These are phyloP conservation scores for Lytechinus pictus DNA, from an alignment of 35 echinoderm and acorn worm species.

Conservation along the genomic window DNA sequence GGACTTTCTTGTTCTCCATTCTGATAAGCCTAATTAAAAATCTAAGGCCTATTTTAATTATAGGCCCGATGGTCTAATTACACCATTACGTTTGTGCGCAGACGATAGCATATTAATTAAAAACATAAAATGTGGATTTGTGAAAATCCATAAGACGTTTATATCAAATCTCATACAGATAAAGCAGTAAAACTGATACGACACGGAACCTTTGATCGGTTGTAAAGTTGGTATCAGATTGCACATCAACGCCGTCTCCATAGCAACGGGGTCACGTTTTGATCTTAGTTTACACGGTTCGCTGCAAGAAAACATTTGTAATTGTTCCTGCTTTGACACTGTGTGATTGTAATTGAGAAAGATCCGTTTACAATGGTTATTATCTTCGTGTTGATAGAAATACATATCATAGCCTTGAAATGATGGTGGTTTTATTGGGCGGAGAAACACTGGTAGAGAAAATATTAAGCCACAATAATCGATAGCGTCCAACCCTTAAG, in stretches of 20 bases:
- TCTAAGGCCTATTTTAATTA: too few species aligned
- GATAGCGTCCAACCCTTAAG: neutral
- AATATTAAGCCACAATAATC: neutral
- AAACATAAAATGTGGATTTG: too few species aligned
- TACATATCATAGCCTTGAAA: neutral
- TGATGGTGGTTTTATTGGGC: neutral
- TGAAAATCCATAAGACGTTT: too few species aligned
- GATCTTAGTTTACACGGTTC: neutral
- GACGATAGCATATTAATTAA: too few species aligned
- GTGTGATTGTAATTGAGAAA: neutral
- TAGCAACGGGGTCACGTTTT: conserved; percentile 24
- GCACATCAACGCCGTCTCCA: neutral
- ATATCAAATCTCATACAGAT: neutral
- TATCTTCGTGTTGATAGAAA: neutral
- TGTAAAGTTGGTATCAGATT: neutral
- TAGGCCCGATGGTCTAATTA: too few species aligned
- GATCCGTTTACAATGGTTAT: neutral
- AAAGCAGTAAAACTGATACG: neutral
- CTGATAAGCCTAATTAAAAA: too few species aligned
- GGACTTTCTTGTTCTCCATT: too few species aligned
- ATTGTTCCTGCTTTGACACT: conserved; percentile 9
- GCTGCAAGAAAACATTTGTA: neutral
- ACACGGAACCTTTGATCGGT: neutral
- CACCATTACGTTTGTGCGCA: too few species aligned
- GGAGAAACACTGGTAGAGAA: neutral